Conservation (phyloP, 2,888 invertebrate genomes). For the Andricus curvator region DNA sequence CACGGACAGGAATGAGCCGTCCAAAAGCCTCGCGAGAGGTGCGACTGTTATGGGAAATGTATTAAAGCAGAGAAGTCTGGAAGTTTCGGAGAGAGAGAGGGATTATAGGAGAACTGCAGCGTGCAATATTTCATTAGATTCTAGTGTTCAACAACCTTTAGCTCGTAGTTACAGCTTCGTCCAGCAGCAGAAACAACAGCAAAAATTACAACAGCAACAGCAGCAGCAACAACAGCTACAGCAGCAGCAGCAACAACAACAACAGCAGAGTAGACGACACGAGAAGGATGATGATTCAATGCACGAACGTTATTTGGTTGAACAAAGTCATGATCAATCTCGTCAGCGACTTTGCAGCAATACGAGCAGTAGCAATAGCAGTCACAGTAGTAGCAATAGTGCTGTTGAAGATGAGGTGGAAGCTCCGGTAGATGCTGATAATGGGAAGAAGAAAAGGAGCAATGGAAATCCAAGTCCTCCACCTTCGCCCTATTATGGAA, state of each 20-base stretch:
- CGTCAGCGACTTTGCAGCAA: constrained; percentile 73
- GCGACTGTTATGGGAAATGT: constrained; percentile 67
- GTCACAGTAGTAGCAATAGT: constrained; percentile 69
- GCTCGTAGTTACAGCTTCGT: constrained; percentile 82
- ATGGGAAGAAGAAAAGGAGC: constrained; percentile 73
- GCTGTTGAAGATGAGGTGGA: constrained; percentile 66
- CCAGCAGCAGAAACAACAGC: constrained; percentile 77
- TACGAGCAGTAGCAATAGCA: constrained; percentile 70
- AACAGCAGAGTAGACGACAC: constrained; percentile 69
- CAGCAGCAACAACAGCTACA: constrained; percentile 14
- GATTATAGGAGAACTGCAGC: constrained; percentile 78
- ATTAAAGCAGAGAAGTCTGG: constrained; percentile 80
- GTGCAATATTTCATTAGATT: constrained; percentile 73
- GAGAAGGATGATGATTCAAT: constrained; percentile 88
- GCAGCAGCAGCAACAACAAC: constrained; percentile 62
- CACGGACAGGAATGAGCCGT: constrained; percentile 69
- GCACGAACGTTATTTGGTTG: constrained; percentile 87
- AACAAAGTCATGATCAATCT: constrained; percentile 74
- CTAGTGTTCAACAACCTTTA: constrained; percentile 78
- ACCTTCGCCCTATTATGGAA: constrained; percentile 75
- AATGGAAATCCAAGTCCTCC: constrained; percentile 76
- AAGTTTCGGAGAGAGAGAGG: constrained; percentile 78
- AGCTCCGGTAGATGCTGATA: constrained; percentile 64
- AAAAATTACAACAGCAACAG: constrained; percentile 60
- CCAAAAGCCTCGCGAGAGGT: constrained; percentile 75